Percentiles rank a stretch among this genome's conserved stretches.
Evolutionary conservation across 1,140 invertebrate genomes (phyloP).

Genomic region (Hyphantria cunea): DNA sequence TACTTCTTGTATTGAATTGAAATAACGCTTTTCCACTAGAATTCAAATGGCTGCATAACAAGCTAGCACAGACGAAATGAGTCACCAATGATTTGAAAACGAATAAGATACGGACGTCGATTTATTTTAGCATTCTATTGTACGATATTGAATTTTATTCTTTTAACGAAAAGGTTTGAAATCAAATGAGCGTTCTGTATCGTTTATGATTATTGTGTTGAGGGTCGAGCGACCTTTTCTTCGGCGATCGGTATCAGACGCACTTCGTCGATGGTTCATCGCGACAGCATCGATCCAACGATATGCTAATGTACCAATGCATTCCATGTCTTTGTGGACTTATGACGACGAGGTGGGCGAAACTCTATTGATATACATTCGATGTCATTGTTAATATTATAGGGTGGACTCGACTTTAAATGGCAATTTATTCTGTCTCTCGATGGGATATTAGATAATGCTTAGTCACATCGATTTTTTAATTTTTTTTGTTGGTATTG

Average conservation of each 20-base stretch:
- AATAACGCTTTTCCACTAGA: slow-evolving; percentile 47
- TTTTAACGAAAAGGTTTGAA: slow-evolving; percentile 33
- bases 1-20: slow-evolving; percentile 37
- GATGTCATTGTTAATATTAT: slow-evolving; percentile 72
- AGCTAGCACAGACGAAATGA: slow-evolving; percentile 54
- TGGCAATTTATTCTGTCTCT: slow-evolving; percentile 68
- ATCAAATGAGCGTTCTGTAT: slow-evolving; percentile 28
- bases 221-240: slow-evolving; percentile 61
- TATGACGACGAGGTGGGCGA: slow-evolving; percentile 79
- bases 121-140: slow-evolving; percentile 26
- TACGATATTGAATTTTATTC: slow-evolving; percentile 8
- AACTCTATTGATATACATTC: slow-evolving; percentile 75
- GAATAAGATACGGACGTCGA: slow-evolving; percentile 45
- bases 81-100: slow-evolving; percentile 64
- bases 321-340: slow-evolving; percentile 75
- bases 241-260: slow-evolving; percentile 65
- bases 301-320: slow-evolving; percentile 72
- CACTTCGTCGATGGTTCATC: slow-evolving; percentile 62
- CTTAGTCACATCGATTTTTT: slow-evolving; percentile 41
- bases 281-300: slow-evolving; percentile 77
- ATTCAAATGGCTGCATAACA: slow-evolving; percentile 50
- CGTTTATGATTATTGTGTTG: slow-evolving; percentile 37
- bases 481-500: slow-evolving; percentile 20
- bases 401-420: slow-evolving; percentile 67
- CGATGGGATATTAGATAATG: slow-evolving; percentile 59